Conservation (phyloP, 1,140 invertebrate genomes). For the Bactericera cockerelli region DNA sequence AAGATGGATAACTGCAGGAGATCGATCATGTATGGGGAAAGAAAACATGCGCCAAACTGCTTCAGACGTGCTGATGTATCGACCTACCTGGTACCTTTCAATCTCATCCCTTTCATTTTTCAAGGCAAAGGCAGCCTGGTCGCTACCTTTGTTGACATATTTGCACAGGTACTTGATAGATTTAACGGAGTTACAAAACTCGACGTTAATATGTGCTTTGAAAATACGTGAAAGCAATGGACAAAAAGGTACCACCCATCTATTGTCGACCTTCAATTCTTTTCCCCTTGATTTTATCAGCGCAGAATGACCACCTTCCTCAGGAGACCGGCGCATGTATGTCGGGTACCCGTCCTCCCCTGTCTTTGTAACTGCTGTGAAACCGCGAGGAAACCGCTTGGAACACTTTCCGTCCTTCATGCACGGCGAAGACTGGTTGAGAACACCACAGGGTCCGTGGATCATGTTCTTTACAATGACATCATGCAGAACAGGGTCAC, state of each 20-base stretch:
- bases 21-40: constrained; percentile 27
- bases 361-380: not conserved
- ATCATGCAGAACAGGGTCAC: constrained; percentile 23
- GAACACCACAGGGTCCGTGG: constrained; percentile 32
- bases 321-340: constrained; percentile 23
- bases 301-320: constrained; percentile 13
- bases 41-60: constrained; percentile 29
- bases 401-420: constrained; percentile 30
- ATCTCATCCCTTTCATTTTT: no score
- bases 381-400: constrained; percentile 22
- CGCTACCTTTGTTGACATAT: no score
- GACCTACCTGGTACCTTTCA: no score
- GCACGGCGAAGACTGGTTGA: constrained; percentile 28
- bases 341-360: constrained; percentile 28
- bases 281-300: constrained; percentile 2
- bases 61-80: no score
- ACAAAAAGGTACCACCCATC: constrained; percentile 30
- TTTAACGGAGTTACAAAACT: no score
- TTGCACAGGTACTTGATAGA: no score
- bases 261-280: constrained; percentile 22
- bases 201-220: no score
- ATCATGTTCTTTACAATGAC: constrained; percentile 36
- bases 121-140: no score
- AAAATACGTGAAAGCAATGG: constrained; percentile 26
- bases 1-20: constrained; percentile 27